Percentiles rank a stretch among this genome's conserved stretches.
phyloP scores from a whole-genome alignment of 2,797 vertebrate genomes.

The Hemitrygon akajei region DNA sequence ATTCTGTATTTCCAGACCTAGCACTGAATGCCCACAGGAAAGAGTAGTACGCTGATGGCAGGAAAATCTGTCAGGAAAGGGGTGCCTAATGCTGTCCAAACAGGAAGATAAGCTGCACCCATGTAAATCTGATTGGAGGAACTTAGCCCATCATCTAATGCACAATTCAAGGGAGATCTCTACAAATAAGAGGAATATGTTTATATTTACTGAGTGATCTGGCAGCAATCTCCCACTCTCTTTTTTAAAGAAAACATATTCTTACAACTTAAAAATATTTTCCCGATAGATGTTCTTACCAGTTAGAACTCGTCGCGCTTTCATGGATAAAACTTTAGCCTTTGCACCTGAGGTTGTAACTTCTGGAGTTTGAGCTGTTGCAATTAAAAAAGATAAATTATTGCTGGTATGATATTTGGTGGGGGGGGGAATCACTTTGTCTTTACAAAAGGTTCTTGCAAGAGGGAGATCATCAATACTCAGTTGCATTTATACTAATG shows the following conservation, averaged over 20 bases:
- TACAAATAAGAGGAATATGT: neutral
- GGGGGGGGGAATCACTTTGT: neutral
- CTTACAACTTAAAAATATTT: neutral
- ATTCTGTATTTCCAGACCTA: neutral
- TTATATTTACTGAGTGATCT: neutral
- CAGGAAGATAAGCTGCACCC: neutral
- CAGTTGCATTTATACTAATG: neutral
- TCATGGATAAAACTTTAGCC: neutral
- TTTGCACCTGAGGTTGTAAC: neutral
- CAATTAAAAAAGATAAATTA: neutral
- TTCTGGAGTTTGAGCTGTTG: neutral
- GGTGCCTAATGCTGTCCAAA: neutral
- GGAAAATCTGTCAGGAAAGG: neutral
- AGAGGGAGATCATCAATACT: neutral
- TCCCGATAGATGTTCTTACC: neutral
- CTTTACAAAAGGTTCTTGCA: neutral
- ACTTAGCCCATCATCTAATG: neutral
- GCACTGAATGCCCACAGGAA: neutral
- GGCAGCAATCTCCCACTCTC: neutral
- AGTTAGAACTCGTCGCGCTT: neutral
- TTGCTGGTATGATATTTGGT: neutral
- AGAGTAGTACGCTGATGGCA: neutral
- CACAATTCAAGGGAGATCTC: neutral
- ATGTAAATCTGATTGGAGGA: neutral
- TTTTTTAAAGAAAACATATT: too few relatives aligned